A percentile compares a stretch with the other conserved stretches of the same genome.
Conservation (phyloP, 1,140 invertebrate species). For the Dendrolimus kikuchii region DNA sequence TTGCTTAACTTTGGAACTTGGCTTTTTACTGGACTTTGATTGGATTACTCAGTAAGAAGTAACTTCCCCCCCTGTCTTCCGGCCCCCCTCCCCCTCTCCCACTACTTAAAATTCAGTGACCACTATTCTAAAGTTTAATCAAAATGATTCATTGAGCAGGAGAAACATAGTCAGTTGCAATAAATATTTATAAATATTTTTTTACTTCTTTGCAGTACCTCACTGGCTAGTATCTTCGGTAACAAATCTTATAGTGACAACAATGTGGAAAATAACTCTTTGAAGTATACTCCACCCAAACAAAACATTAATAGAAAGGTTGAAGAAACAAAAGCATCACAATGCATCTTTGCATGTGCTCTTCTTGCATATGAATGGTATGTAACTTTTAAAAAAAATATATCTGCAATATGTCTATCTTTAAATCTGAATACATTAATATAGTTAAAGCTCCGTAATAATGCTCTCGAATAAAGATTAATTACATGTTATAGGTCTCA, state of each 20-base stretch:
- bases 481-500: conserved; percentile 37
- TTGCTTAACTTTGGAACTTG: too few species aligned
- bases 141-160: too few species aligned
- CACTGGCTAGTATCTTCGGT: conserved; percentile 50
- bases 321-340: conserved; percentile 33
- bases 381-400: conserved; percentile 7
- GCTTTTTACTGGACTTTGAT: too few species aligned
- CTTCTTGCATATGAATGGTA: conserved; percentile 54
- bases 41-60: too few species aligned
- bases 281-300: conserved; percentile 48
- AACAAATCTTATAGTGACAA: conserved; percentile 19
- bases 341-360: conserved; percentile 43
- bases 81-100: too few species aligned
- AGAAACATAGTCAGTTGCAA: neutral
- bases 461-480: conserved; percentile 2
- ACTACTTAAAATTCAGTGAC: too few species aligned
- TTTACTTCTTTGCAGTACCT: conserved; percentile 26
- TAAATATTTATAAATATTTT: conserved; percentile 8
- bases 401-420: neutral
- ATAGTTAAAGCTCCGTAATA: neutral
- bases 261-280: conserved; percentile 31
- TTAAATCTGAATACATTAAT: too few species aligned
- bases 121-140: too few species aligned
- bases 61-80: too few species aligned
- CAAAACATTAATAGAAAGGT: conserved; percentile 23